phyloP scores from a whole-genome alignment of 2,888 invertebrate species.

The Protonemura montana region DNA sequence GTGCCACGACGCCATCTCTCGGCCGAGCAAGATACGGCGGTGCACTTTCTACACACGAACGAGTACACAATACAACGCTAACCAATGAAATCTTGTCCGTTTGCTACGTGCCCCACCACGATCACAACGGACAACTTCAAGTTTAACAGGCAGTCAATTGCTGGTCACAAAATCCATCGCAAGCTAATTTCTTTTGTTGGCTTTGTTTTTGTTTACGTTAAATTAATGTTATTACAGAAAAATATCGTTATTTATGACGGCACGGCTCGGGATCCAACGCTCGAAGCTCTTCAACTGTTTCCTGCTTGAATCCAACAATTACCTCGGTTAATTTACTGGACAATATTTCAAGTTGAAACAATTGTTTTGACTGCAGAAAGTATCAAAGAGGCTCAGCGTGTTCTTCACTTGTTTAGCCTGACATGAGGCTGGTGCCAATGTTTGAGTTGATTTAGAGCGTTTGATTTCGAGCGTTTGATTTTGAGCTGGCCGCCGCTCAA shows the following conservation, averaged over 20 bases:
- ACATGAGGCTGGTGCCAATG: no score
- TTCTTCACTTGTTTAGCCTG: no score
- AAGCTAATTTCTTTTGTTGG: constrained; percentile 30
- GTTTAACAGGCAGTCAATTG: constrained; percentile 47
- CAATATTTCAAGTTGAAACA: no score
- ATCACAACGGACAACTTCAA: background rate
- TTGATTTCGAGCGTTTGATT: background rate
- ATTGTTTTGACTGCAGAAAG: no score
- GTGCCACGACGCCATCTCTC: no score
- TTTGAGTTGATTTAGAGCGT: no score
- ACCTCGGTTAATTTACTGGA: no score
- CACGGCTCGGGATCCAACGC: background rate
- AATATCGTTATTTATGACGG: background rate
- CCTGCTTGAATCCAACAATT: background rate
- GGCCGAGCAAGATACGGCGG: no score
- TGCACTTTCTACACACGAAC: background rate
- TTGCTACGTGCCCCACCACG: background rate
- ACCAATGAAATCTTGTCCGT: background rate
- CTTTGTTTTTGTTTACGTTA: constrained; percentile 7
- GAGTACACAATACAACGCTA: background rate
- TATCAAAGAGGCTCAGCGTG: no score
- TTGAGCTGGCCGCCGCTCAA: background rate
- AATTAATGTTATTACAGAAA: constrained; percentile 15
- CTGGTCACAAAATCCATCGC: constrained; percentile 47
- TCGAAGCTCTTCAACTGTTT: no score